phyloP scores from a whole-genome alignment of 2,113 vertebrate genomes.

The Pachypanchax playfairii region DNA sequence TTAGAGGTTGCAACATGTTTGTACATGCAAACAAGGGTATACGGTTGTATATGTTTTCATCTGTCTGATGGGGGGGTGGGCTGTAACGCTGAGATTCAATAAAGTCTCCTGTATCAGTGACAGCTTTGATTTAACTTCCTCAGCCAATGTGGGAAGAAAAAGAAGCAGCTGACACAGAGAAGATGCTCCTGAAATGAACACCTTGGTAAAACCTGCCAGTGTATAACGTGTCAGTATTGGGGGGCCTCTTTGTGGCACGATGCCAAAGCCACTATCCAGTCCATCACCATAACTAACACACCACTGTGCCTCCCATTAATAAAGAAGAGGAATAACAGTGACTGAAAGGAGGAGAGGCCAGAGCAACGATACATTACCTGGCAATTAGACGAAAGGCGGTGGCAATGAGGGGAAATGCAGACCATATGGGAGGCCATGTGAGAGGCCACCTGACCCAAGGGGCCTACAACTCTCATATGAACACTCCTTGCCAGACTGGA shows the following conservation, averaged over 20 bases:
- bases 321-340: constrained; percentile 61
- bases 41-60: constrained; percentile 20
- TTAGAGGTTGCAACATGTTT: background rate
- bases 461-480: constrained; percentile 72
- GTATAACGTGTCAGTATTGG: constrained; percentile 79
- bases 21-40: constrained; percentile 15
- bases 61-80: constrained; percentile 44
- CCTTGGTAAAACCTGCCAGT: constrained; percentile 79
- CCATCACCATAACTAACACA: constrained; percentile 28
- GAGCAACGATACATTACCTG: constrained; percentile 78
- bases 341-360: constrained; percentile 44
- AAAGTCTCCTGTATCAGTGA: constrained; percentile 60
- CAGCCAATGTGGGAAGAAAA: constrained; percentile 44
- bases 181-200: constrained; percentile 80
- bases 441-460: constrained; percentile 75
- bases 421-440: constrained; percentile 78
- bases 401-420: constrained; percentile 59
- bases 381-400: constrained; percentile 70
- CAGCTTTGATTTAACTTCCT: constrained; percentile 75
- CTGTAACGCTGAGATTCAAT: constrained; percentile 59
- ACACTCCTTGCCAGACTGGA: constrained; percentile 63
- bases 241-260: constrained; percentile 70
- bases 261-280: constrained; percentile 69
- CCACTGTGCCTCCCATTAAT: constrained; percentile 63
- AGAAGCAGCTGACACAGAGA: constrained; percentile 48